phyloP scores from a whole-genome alignment of 2,888 invertebrate species.

The Drosophila putrida region DNA sequence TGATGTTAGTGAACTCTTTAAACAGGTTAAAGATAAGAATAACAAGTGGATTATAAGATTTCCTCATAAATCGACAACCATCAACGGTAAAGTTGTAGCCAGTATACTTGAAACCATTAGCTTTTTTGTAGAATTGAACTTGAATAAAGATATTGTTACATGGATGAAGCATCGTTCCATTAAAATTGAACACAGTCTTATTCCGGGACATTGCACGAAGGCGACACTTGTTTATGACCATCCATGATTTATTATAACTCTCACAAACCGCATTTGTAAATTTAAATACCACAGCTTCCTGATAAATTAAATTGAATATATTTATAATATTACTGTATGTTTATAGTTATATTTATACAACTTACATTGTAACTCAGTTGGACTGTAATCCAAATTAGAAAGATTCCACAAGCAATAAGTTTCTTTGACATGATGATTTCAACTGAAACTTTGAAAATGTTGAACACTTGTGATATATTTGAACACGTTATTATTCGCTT shows the following conservation, averaged over 20 bases:
- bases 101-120: slow-evolving; percentile 36
- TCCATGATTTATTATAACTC: slow-evolving; percentile 9
- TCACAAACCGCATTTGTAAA: slow-evolving; percentile 28
- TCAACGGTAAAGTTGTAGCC: slow-evolving; percentile 23
- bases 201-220: slow-evolving; percentile 30
- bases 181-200: slow-evolving; percentile 17
- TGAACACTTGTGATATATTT: background rate
- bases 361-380: background rate
- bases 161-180: slow-evolving; percentile 6
- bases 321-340: too few species aligned
- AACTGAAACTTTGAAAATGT: background rate
- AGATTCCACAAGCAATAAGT: background rate
- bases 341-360: too few species aligned
- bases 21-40: background rate
- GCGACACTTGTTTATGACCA: slow-evolving; percentile 22
- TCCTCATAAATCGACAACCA: slow-evolving; percentile 13
- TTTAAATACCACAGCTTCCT: slow-evolving; percentile 1
- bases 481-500: background rate
- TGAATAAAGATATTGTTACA: background rate
- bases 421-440: background rate
- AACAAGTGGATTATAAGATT: slow-evolving; percentile 11
- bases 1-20: slow-evolving; percentile 13
- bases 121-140: slow-evolving; percentile 4
- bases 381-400: background rate
- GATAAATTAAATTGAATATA: too few species aligned